Base-by-base conservation (phyloP, 1,140 invertebrate genomes). In the Cotesia chilonis region DNA sequence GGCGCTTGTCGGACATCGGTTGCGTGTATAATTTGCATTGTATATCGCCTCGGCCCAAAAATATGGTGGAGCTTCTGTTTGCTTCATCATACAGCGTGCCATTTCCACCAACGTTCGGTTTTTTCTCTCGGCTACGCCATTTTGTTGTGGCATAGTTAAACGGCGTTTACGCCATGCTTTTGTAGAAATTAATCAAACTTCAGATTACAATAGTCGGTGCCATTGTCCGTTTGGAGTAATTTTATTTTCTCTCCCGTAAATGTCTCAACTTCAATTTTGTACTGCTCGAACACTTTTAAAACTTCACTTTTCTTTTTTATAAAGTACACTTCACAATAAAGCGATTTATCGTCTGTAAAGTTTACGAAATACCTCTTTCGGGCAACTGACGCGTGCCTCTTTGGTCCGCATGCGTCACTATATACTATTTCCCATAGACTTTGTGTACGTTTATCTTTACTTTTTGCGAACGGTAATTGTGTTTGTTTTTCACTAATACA, bases 161-260 rank as follows among this genome's bases (percentile, higher is more conserved):
- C 85, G 67, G 63, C 79, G 76, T 7, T 4, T 12, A 87, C 86
- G 1, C 84, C 82, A 63, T 63, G 36, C 6, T 71, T 68, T n/a
- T 67, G 74, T 4, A 85, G 71, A 38, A 74, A 85, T 5, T 75
- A 41, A 54, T 77, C 72, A 72, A 87, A 82, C 2, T 75, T 60
- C 20, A 76, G 74, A 73, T 78, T 85, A 0, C 74, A 35, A 77
- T 83, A 86, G 74, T 88, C 84, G 6, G 14, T 78, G 4, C 86
- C 86, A 78, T 88, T 87, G 67, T 88, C 86, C 55, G 77, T 78
- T 47, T 64, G 80, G 3, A 86, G 55, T 57, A 6, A 66, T 70
- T 80, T 82, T 57, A 86, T 79, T 61, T 69, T 72, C n/a, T 52
- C 68, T 67, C 75, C 70, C 20, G 77, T 75, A 75, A 86, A 79